Base-by-base conservation (phyloP, 2,888 invertebrate species). In the Corbicula japonica region DNA sequence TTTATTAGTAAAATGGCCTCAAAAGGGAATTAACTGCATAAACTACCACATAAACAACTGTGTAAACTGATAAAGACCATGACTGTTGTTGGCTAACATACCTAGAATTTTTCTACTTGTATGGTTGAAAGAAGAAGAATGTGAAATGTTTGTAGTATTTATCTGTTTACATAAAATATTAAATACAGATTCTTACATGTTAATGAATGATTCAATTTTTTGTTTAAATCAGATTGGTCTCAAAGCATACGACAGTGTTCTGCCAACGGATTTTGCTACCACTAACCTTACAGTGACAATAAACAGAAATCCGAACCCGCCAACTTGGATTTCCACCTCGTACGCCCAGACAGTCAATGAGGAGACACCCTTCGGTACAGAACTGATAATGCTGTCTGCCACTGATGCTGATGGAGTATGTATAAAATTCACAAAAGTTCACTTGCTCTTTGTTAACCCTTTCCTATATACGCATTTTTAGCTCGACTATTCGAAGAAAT, bases 391-490 rank as follows among this genome's bases (percentile, higher is more conserved):
- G 3, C 77, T 91, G 0, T n/a, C 32, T 10, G 92, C 90, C 1
- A 70, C 80, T n/a, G 92, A 92, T 83, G 80, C 73, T 54, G 91
- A 92, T 77, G 86, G 83, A 70, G 91, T 91, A 74, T 80, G 87
- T 85, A 18, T 41, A 18, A 41, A 41, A 41, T 18, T 41, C 41
- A 41, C 10, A 41, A 41, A 12, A 41, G 10, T 52, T 10, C 4
- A 26, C 28, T 54, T 54, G 54, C 18, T 28, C n/a, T n/a, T n/a
- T n/a, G n/a, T n/a, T n/a, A n/a, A n/a, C n/a, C n/a, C n/a, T n/a
- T n/a, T n/a, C n/a, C n/a, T n/a, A n/a, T n/a, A n/a, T n/a, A n/a
- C n/a, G n/a, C n/a, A n/a, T n/a, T n/a, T n/a, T n/a, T n/a, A n/a
- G n/a, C n/a, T n/a, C n/a, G n/a, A n/a, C n/a, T n/a, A n/a, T n/a